These are phyloP conservation scores for Caenorhabditis japonica DNA, from an alignment of 2,888 invertebrate genomes.

Conservation along the genomic window DNA sequence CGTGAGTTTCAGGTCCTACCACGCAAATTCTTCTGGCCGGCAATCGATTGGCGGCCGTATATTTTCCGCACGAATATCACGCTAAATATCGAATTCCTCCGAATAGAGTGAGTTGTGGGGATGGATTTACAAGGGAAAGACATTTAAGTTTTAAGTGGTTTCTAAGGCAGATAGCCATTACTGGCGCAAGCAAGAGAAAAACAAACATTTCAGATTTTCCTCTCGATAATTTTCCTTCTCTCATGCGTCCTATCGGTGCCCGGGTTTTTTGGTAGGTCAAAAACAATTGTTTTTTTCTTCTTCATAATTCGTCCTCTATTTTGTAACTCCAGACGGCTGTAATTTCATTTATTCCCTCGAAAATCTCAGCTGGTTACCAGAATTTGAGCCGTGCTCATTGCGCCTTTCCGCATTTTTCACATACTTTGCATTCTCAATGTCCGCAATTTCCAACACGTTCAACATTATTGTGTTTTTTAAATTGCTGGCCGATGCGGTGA, in stretches of 20 bases:
- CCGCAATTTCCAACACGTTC: slow-evolving; percentile 28
- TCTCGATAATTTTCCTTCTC: slow-evolving; percentile 6
- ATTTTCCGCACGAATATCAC: slow-evolving; percentile 33
- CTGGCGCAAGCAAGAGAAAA: no score
- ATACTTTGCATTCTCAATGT: slow-evolving; percentile 31
- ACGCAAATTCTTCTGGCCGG: slow-evolving; percentile 34
- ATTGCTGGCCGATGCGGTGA: slow-evolving; percentile 30
- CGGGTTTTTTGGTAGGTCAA: slow-evolving; percentile 15
- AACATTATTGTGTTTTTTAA: slow-evolving; percentile 28
- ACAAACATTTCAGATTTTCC: slow-evolving; percentile 18
- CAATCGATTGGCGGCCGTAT: slow-evolving; percentile 28
- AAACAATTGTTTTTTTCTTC: neutral
- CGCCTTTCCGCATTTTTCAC: slow-evolving; percentile 28
- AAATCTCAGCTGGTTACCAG: slow-evolving; percentile 23
- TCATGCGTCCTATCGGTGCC: slow-evolving; percentile 12
- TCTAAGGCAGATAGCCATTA: no score
- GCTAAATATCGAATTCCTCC: slow-evolving; percentile 23
- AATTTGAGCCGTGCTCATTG: slow-evolving; percentile 10
- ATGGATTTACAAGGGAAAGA: no score
- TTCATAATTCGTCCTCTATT: no score
- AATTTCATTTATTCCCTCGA: slow-evolving; percentile 16
- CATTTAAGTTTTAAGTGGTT: no score
- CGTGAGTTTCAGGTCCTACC: slow-evolving; percentile 24
- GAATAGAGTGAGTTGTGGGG: slow-evolving; percentile 23
- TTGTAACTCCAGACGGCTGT: slow-evolving; percentile 25